phyloP scores from a whole-genome alignment of 2,797 vertebrate species.

The Paguma larvata region DNA sequence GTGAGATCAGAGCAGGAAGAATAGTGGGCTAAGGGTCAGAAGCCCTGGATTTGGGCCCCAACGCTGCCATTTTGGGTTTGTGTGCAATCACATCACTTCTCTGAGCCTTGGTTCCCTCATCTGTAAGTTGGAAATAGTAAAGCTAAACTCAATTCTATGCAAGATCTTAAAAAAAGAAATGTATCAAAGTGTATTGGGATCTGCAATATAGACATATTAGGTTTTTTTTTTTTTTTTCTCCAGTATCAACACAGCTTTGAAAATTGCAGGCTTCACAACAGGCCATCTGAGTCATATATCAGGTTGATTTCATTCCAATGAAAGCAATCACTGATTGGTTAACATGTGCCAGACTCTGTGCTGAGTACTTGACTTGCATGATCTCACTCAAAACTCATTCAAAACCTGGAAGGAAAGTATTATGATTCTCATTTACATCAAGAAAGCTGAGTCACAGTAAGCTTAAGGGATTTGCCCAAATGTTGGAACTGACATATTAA shows the following conservation, averaged over 20 bases:
- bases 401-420: not conserved
- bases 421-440: not conserved
- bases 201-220: not conserved
- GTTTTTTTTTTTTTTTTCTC: not conserved
- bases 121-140: not conserved
- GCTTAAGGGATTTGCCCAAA: not conserved
- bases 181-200: not conserved
- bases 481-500: not conserved
- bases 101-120: not conserved
- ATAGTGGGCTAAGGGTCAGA: fast-evolving
- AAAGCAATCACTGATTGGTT: not conserved
- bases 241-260: not conserved
- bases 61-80: not conserved
- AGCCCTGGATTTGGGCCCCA: not conserved
- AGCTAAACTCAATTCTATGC: not conserved
- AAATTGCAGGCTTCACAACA: not conserved
- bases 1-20: not conserved
- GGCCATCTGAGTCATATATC: not conserved
- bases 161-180: not conserved
- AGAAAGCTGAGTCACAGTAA: not conserved
- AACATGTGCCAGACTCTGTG: not conserved
- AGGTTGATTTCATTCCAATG: not conserved
- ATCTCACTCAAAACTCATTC: not conserved
- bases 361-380: not conserved
- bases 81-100: not conserved